phyloP scores from a whole-genome alignment of 2,888 invertebrate species.

The Pollenia amentaria region DNA sequence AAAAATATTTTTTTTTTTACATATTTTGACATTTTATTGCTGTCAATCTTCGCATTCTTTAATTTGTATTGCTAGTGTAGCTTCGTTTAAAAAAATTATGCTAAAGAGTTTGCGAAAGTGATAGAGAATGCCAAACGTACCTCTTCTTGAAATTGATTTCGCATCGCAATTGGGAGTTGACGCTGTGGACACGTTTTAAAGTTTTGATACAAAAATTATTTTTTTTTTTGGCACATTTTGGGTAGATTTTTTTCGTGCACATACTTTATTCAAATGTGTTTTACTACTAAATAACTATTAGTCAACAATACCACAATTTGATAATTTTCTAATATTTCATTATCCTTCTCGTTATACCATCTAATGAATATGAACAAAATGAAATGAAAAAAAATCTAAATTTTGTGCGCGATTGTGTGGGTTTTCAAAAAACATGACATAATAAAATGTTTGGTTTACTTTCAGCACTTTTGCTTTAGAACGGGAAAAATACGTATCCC shows the following conservation, averaged over 20 bases:
- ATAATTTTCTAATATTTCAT: background rate
- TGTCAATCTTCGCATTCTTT: too few relatives aligned
- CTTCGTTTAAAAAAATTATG: too few relatives aligned
- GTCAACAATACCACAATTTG: background rate
- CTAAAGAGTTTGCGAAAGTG: too few relatives aligned
- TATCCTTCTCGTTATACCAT: background rate
- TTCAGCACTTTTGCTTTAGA: background rate
- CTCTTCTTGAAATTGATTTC: too few relatives aligned
- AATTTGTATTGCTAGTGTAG: too few relatives aligned
- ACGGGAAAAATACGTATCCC: constrained; percentile 1
- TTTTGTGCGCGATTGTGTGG: background rate
- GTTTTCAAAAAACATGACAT: constrained; percentile 1
- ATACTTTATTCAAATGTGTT: background rate
- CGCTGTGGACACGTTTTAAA: too few relatives aligned
- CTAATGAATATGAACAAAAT: background rate
- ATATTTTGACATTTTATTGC: too few relatives aligned
- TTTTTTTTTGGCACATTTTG: too few relatives aligned
- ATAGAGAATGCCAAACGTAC: too few relatives aligned
- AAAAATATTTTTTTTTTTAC: too few relatives aligned
- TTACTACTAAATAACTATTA: background rate
- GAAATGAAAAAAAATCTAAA: constrained; percentile 1
- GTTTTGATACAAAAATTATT: too few relatives aligned
- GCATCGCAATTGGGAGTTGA: too few relatives aligned
- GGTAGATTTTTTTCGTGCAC: background rate
- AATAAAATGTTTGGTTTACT: background rate